Base-by-base conservation (phyloP, 2,797 vertebrate genomes). In the Heliangelus exortis region DNA sequence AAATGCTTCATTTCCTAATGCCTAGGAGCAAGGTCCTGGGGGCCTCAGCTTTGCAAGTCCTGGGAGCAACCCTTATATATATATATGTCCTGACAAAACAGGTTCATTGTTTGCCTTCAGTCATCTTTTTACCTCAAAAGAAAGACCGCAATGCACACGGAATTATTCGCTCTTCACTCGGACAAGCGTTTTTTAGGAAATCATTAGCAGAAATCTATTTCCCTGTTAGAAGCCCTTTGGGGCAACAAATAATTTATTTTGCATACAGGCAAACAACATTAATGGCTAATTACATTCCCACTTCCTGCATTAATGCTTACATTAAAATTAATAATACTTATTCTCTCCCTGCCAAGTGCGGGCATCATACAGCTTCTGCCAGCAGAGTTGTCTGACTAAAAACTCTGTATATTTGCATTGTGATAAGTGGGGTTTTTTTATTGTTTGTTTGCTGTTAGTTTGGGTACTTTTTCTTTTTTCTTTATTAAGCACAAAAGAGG, bases 231-330 rank as follows among this genome's bases (percentile, higher is more conserved):
- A 96, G 87, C 75, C 87, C 95, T 95, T 73, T 95, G 95, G 95
- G 92, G 95, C 82, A 91, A 89, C 91, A 78, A 95, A 79, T 95
- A 89, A 96, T 95, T 92, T 78, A 93, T 96, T 96, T 92, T 95
- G 96, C 95, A 93, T 93, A 95, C 90, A 95, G 71, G 89, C 89
- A 87, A 96, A 89, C 61, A 91, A 89, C 74, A 67, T 88, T 90
- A 95, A 92, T 58, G 91, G 90, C 75, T 83, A 91, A 96, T 96
- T 97, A 94, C 41, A 87, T 90, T 89, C 73, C 80, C 77, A 92
- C 91, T 95, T 96, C 93, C 92, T 90, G 82, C 87, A 74, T 92
- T 91, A 73, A 94, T 84, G 87, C 83, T 79, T 68, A 81, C 84
- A 93, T 93, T 91, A 95, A 94, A 94, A 91, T 90, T 71, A 84